phyloP scores from a whole-genome alignment of 2,888 invertebrate genomes.

The Julus scandinavius region DNA sequence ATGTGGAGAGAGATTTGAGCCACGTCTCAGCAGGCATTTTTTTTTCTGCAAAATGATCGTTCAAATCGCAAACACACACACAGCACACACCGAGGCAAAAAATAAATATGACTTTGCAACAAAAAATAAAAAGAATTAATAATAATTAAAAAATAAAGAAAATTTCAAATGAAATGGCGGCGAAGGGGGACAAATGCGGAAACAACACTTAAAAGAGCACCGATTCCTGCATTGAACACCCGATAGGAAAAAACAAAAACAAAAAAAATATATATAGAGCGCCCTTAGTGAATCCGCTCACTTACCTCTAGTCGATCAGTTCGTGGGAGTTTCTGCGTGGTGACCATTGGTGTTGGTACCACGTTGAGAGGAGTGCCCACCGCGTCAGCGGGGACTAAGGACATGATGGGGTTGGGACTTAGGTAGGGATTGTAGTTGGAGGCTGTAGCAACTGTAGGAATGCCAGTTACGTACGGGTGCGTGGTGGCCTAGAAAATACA shows the following conservation, averaged over 20 bases:
- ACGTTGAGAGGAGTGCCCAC: constrained; percentile 82
- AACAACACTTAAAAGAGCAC: constrained; percentile 48
- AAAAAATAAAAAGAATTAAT: neutral
- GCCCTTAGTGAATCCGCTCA: constrained; percentile 59
- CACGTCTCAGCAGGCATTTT: constrained; percentile 14
- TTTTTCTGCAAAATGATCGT: constrained; percentile 18
- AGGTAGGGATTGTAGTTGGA: constrained; percentile 84
- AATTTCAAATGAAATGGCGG: constrained; percentile 49
- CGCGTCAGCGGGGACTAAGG: constrained; percentile 81
- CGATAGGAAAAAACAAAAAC: neutral
- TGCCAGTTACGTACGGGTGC: constrained; percentile 91
- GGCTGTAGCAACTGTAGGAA: constrained; percentile 87
- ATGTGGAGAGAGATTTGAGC: constrained; percentile 9
- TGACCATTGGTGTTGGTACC: constrained; percentile 73
- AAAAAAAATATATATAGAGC: neutral
- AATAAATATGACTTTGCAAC: constrained; percentile 35
- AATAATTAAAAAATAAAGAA: constrained; percentile 10
- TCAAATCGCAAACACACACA: constrained; percentile 43
- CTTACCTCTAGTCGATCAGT: constrained; percentile 95
- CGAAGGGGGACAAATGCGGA: constrained; percentile 52
- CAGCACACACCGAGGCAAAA: constrained; percentile 8
- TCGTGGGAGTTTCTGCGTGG: constrained; percentile 91
- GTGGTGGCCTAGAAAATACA: constrained; percentile 72
- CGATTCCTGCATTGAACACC: constrained; percentile 47
- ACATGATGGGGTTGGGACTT: constrained; percentile 85